Base-by-base conservation (phyloP, 2,888 invertebrate species). In the Cerastis rubricosa region DNA sequence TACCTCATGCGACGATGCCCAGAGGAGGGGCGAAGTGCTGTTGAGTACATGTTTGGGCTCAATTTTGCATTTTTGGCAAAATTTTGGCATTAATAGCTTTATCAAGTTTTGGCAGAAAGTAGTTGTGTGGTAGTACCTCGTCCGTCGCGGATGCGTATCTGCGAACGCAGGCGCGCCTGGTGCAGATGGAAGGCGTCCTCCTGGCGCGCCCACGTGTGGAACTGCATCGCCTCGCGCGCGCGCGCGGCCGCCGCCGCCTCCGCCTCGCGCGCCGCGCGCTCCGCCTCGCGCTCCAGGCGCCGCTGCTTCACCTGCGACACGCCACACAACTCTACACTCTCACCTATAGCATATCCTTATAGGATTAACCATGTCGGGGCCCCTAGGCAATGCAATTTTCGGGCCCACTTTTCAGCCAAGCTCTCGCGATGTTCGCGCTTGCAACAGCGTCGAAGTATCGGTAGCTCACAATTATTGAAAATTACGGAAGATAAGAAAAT, bases 171-270 rank as follows among this genome's bases (percentile, higher is more conserved):
- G 57, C 99, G 97, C 0, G 99, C 99, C 96, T 99, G 99, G 90
- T 99, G 98, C 91, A 99, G 97, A 93, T 99, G 99, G 96, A 99
- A 99, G 94, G 99, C 98, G 94, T 99, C 99, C 96, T 99, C 99
- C 91, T 99, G 99, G 59, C 98, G 97, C 91, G 99, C 98, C 99
- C 99, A 99, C 91, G 98, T 98, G 93, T 93, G 99, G 99, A 76
- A 99, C 98, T 73, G 99, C 98, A 96, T 99, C 98, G 96, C 99
- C 98, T 91, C 99, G 97, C 88, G 97, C 91, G 99, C 99, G 90
- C 99, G 97, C 92, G 98, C 97, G 91, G 98, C 97, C 94, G 98
- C 98, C 92, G 99, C 98, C 81, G 95, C 93, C 91, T 96, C 96
- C 81, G 98, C 98, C 91, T 99, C 99, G 94, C 91, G 98, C 97